Evolutionary conservation across 2,113 vertebrate genomes (phyloP).

Genomic region (Xiphophorus maculatus): DNA sequence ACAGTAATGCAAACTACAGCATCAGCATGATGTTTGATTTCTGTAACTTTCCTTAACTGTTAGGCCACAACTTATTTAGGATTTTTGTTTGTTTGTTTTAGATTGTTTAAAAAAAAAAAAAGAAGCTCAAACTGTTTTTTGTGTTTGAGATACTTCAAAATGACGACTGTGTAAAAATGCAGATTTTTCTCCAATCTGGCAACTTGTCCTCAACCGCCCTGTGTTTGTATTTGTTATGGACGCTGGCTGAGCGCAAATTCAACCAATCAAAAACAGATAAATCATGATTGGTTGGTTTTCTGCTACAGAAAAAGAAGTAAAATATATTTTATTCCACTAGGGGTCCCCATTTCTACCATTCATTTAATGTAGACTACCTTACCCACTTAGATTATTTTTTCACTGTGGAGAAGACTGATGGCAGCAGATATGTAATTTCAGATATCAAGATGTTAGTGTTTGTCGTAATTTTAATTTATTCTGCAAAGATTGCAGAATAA

Average conservation of each 20-base stretch:
- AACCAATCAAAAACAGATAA: constrained; percentile 19
- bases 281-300: background rate
- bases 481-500: no score
- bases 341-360: constrained; percentile 18
- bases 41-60: no score
- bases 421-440: background rate
- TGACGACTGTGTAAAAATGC: background rate
- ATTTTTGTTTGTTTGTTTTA: no score
- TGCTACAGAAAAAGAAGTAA: background rate
- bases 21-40: no score
- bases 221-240: constrained; percentile 16
- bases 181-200: constrained; percentile 31
- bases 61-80: no score
- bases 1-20: no score
- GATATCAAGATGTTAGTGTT: background rate
- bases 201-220: constrained; percentile 1
- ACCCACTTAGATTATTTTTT: background rate
- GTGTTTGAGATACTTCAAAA: background rate
- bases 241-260: constrained; percentile 11
- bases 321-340: constrained; percentile 28
- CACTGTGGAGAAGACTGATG: no score
- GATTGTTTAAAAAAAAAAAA: no score
- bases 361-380: background rate
- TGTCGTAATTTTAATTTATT: background rate
- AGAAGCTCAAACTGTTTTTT: no score